A percentile compares a stretch with the other conserved stretches of the same genome.
These are phyloP conservation scores for Temnopleurus reevesii DNA, from an alignment of 53 echinoderm and acorn worm genomes.

Conservation along the genomic window DNA sequence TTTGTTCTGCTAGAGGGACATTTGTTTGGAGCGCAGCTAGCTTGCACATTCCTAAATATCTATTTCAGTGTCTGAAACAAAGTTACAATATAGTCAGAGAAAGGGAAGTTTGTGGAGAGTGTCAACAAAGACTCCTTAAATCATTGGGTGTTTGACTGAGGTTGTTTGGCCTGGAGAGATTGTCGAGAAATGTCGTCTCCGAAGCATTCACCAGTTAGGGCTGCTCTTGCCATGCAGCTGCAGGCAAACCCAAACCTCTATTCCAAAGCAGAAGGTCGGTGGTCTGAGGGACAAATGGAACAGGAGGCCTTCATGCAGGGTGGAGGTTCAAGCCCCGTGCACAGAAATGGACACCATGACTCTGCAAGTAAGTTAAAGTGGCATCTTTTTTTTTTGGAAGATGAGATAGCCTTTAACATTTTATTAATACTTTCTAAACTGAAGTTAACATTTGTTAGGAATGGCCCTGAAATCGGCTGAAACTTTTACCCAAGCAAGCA, in stretches of 20 bases:
- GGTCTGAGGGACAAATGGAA: neutral
- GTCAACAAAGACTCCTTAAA: neutral
- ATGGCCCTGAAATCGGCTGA: no score
- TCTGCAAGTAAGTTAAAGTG: neutral
- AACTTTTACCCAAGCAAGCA: no score
- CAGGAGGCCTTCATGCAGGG: slow-evolving; percentile 7
- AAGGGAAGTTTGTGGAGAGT: neutral
- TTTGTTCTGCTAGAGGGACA: neutral
- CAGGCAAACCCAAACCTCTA: neutral
- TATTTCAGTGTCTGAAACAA: no score
- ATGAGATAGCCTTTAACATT: no score
- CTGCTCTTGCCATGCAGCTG: neutral
- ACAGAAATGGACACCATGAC: neutral
- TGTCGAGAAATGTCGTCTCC: slow-evolving; percentile 39
- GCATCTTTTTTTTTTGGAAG: neutral
- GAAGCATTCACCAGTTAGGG: slow-evolving; percentile 1
- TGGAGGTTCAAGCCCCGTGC: neutral
- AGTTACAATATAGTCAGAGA: neutral
- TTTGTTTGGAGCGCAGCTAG: neutral
- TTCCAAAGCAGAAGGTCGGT: neutral
- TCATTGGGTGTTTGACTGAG: no score
- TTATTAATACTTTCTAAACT: no score
- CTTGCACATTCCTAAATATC: neutral
- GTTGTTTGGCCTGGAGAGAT: neutral
- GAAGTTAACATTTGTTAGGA: no score